Conservation (phyloP, 2,888 invertebrate species). For the Stomorhina lunata region DNA sequence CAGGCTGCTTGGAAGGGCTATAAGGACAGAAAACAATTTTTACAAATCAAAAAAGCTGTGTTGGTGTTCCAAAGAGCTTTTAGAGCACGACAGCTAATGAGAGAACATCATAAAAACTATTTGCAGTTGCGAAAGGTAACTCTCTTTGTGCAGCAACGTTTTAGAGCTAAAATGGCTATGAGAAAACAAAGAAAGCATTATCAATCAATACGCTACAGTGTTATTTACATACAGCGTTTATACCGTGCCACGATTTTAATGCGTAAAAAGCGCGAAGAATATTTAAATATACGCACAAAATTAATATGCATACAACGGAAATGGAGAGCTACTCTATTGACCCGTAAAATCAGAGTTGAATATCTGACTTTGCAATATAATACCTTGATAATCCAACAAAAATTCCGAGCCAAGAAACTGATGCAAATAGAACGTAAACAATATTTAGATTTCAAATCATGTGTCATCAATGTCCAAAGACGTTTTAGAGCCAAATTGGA, state of each 20-base stretch:
- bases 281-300: slow-evolving; percentile 69
- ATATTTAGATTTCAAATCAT: slow-evolving; percentile 67
- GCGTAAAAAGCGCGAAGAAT: slow-evolving; percentile 63
- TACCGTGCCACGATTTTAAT: slow-evolving; percentile 68
- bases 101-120: slow-evolving; percentile 67
- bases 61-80: slow-evolving; percentile 75
- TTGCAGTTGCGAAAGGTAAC: slow-evolving; percentile 59
- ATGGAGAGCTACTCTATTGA: slow-evolving; percentile 75
- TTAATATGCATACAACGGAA: slow-evolving; percentile 73
- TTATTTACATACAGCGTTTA: slow-evolving; percentile 74
- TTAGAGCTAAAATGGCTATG: slow-evolving; percentile 70
- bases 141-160: slow-evolving; percentile 69
- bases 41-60: slow-evolving; percentile 59
- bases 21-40: slow-evolving; percentile 69
- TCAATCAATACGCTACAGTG: slow-evolving; percentile 68
- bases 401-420: slow-evolving; percentile 71
- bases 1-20: slow-evolving; percentile 78
- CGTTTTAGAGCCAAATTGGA: slow-evolving; percentile 73
- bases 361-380: slow-evolving; percentile 71
- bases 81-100: slow-evolving; percentile 70
- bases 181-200: slow-evolving; percentile 67
- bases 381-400: slow-evolving; percentile 73
- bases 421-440: slow-evolving; percentile 71
- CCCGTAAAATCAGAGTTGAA: slow-evolving; percentile 70
- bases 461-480: slow-evolving; percentile 75